Evolutionary conservation across 1,140 invertebrate species (phyloP), one percentile per base, ranked within the genome.

Genomic region (Lasioglossum albipes): DNA sequence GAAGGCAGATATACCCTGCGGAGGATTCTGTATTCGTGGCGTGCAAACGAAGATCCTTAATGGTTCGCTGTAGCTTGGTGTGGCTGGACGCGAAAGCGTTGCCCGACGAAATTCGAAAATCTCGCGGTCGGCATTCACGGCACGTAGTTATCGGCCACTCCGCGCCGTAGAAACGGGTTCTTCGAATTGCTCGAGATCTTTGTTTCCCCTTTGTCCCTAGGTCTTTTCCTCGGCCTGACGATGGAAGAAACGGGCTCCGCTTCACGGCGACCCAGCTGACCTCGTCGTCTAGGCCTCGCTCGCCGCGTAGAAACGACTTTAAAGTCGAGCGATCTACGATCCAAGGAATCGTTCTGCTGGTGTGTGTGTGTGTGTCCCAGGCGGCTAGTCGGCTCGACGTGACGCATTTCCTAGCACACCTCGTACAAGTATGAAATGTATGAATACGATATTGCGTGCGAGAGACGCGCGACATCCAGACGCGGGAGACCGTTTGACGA

Each of bases 41-140:
- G 27, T n/a, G 20, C 31, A 57, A 70, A 79, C 45, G 31, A 71
- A 20, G 65, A 12, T 54, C 2, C 78, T 54, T 54, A 52, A 82
- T 59, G 59, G 59, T 27, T 52, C 16, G 0, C 0, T 2, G 45
- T 12, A 12, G 12, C 45, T 10, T 12, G 45, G 45, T 2, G 45
- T 12, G 9, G 45, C 45, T 12, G 0, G 2, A 87, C 79, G 78
- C 84, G 85, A 84, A 85, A 82, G 86, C 31, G 64, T 57, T 76
- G 84, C 87, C 81, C 87, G 87, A 88, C 85, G 77, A 74, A 87
- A 85, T 83, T 87, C 88, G 82, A 91, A 91, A 91, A 91, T 89
- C 75, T 68, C 79, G 71, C 83, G 83, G 79, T 70, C 54, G 57
- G 49, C 70, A 92, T 89, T 90, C 90, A 31, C 83, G 89, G 89